These are phyloP conservation scores for Acanthacorydalis orientalis DNA, from an alignment of 2,888 invertebrate genomes.

Conservation along the genomic window DNA sequence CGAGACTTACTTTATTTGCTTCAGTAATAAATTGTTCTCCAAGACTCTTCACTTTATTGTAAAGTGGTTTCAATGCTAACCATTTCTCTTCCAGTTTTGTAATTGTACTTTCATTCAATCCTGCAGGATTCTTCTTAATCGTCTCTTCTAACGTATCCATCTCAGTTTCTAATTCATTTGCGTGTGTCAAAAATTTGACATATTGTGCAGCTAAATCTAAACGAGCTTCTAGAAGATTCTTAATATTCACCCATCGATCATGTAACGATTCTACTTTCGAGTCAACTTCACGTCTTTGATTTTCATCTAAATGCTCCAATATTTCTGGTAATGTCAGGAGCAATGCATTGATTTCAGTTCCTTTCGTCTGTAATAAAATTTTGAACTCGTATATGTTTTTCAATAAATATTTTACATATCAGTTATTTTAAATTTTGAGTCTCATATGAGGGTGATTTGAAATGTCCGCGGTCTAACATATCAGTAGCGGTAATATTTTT, in stretches of 20 bases:
- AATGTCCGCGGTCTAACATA: too few relatives aligned
- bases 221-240: conserved; percentile 40
- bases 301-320: conserved; percentile 43
- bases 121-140: conserved; percentile 31
- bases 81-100: conserved; percentile 43
- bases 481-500: too few relatives aligned
- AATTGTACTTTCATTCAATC: conserved; percentile 31
- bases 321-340: conserved; percentile 43
- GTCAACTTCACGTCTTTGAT: conserved; percentile 42
- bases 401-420: not conserved
- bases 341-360: conserved; percentile 47
- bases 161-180: conserved; percentile 44
- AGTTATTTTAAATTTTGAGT: too few relatives aligned
- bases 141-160: conserved; percentile 46
- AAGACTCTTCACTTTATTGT: conserved; percentile 44
- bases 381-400: not conserved
- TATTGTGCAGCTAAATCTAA: conserved; percentile 49
- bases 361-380: conserved; percentile 34
- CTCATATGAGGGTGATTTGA: too few relatives aligned
- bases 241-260: conserved; percentile 43
- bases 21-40: conserved; percentile 51
- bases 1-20: conserved; percentile 31
- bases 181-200: conserved; percentile 54
- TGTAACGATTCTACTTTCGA: conserved; percentile 43
- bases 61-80: conserved; percentile 42